Percentiles rank a stretch among this genome's conserved stretches.
Conservation (phyloP, 2,888 invertebrate genomes). For the Xestia sexstrigata region DNA sequence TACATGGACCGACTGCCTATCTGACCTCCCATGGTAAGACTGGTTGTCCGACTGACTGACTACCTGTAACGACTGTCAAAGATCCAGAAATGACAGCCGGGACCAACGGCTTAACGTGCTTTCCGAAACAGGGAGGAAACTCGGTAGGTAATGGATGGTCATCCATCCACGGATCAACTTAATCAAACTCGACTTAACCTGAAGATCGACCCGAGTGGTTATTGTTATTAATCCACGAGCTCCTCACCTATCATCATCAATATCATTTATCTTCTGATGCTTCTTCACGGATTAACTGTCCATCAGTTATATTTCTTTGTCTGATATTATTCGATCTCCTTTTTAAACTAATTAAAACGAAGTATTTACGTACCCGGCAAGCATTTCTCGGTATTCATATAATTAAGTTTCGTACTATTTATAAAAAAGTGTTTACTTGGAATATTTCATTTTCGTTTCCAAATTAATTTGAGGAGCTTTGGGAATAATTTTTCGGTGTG, state of each 20-base stretch:
- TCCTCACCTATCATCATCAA: background rate
- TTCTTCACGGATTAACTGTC: background rate
- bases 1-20: too few relatives aligned
- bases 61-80: too few relatives aligned
- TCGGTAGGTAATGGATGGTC: too few relatives aligned
- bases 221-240: background rate
- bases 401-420: slow-evolving; percentile 3
- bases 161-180: too few relatives aligned
- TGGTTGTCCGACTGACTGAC: too few relatives aligned
- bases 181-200: too few relatives aligned
- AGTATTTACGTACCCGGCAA: background rate
- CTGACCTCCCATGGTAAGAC: too few relatives aligned
- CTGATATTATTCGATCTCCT: background rate
- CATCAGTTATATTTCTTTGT: background rate
- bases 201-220: too few relatives aligned
- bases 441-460: slow-evolving; percentile 32
- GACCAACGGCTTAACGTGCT: too few relatives aligned
- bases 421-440: slow-evolving; percentile 5
- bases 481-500: slow-evolving; percentile 5
- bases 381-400: slow-evolving; percentile 18
- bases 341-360: slow-evolving; percentile 18
- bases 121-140: too few relatives aligned
- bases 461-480: slow-evolving; percentile 29
- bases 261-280: background rate
- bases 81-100: too few relatives aligned